Conservation (phyloP, 1,140 invertebrate genomes). For the Muscidifurax raptorellus region DNA sequence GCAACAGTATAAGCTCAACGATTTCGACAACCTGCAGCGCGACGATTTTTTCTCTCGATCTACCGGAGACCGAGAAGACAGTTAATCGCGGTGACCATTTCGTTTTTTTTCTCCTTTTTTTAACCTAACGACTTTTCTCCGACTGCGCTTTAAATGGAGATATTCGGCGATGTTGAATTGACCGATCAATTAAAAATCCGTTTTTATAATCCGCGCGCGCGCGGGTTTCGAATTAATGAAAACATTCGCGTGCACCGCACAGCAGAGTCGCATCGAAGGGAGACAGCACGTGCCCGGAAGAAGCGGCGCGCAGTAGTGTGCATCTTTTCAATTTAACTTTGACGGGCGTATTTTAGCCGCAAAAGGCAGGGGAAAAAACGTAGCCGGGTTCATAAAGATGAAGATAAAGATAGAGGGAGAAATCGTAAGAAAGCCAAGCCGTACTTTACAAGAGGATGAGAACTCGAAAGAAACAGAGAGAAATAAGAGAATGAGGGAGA, state of each 20-base stretch:
- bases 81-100: too few relatives aligned
- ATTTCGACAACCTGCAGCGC: not conserved
- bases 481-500: conserved; percentile 1
- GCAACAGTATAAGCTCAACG: not conserved
- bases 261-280: too few relatives aligned
- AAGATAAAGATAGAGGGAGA: conserved; percentile 21
- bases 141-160: too few relatives aligned
- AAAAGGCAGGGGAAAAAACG: not conserved
- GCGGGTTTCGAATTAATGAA: too few relatives aligned
- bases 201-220: too few relatives aligned
- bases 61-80: too few relatives aligned
- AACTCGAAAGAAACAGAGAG: not conserved
- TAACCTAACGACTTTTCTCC: too few relatives aligned
- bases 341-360: not conserved
- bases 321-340: not conserved
- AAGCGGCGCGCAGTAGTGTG: too few relatives aligned
- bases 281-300: too few relatives aligned
- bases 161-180: too few relatives aligned
- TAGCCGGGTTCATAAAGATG: conserved; percentile 12
- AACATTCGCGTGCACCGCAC: too few relatives aligned
- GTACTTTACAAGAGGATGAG: not conserved
- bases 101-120: not conserved
- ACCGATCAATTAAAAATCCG: too few relatives aligned
- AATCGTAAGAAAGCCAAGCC: not conserved
- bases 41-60: not conserved